A percentile compares a stretch with the other conserved stretches of the same genome.
phyloP scores from a whole-genome alignment of 2,113 vertebrate species.

The Tenrec ecaudatus region DNA sequence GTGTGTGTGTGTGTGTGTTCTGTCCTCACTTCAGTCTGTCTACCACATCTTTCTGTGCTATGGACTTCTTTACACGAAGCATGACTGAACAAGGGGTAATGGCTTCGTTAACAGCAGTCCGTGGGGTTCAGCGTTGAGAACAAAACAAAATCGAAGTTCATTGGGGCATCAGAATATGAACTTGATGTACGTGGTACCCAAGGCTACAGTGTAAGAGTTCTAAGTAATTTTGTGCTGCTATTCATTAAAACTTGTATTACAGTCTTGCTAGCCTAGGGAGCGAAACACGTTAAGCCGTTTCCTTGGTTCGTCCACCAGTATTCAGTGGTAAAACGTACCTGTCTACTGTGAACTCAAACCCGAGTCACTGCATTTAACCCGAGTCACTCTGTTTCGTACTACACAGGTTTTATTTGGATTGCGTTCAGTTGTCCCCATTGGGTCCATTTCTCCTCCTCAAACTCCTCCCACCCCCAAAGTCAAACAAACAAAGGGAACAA shows the following conservation, averaged over 20 bases:
- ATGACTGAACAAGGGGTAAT: constrained; percentile 85
- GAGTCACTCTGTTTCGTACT: constrained; percentile 37
- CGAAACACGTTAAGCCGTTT: constrained; percentile 57
- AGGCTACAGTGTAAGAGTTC: constrained; percentile 78
- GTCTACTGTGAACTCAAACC: constrained; percentile 85
- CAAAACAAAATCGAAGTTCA: constrained; percentile 67
- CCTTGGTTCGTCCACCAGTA: constrained; percentile 80
- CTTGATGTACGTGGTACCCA: constrained; percentile 61
- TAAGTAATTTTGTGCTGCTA: constrained; percentile 91
- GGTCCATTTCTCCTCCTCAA: constrained; percentile 74
- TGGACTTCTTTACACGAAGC: constrained; percentile 89
- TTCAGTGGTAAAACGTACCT: constrained; percentile 76
- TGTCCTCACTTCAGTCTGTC: constrained; percentile 83
- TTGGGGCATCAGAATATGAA: constrained; percentile 62
- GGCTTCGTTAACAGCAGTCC: constrained; percentile 80
- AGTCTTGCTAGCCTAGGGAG: constrained; percentile 69
- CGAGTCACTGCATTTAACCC: constrained; percentile 73
- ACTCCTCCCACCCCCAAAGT: constrained; percentile 66
- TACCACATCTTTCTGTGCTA: constrained; percentile 85
- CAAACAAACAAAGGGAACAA: background rate
- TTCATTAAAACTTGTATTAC: constrained; percentile 83
- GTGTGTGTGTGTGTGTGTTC: constrained; percentile 37
- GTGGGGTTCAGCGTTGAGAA: constrained; percentile 73
- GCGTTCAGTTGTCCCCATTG: constrained; percentile 72
- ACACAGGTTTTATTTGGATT: constrained; percentile 73